Conservation (phyloP, 2,113 vertebrate species). For the Indri indri region DNA sequence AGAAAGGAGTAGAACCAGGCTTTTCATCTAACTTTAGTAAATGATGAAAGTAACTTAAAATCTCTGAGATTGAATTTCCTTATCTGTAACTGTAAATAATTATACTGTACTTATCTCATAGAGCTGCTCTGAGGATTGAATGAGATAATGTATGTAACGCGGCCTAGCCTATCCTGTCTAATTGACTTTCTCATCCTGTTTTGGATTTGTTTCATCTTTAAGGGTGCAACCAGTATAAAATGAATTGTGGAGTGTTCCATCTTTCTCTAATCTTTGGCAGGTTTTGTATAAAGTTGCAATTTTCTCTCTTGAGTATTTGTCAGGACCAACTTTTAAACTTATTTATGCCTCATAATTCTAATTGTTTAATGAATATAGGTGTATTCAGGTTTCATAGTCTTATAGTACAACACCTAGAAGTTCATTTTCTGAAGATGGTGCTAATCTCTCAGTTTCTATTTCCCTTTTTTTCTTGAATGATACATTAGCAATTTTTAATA, state of each 20-base stretch:
- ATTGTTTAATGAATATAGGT: not conserved
- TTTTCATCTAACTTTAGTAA: not conserved
- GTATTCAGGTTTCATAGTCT: not conserved
- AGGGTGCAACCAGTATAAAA: not conserved
- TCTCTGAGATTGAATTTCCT: not conserved
- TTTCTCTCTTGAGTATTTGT: not conserved
- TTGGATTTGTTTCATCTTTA: not conserved
- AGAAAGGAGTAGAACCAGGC: not conserved
- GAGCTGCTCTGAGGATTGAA: not conserved
- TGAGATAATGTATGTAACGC: not conserved
- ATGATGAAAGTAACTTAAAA: not conserved
- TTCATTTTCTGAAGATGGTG: not conserved
- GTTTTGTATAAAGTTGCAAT: not conserved
- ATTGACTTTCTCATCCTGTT: not conserved
- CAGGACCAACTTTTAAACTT: not conserved
- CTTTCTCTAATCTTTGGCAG: not conserved
- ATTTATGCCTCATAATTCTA: not conserved
- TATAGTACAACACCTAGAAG: not conserved
- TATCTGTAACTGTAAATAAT: constrained; percentile 5
- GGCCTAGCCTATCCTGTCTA: not conserved
- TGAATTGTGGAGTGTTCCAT: not conserved
- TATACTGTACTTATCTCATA: not conserved
- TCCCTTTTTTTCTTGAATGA: not conserved
- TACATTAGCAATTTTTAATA: not conserved
- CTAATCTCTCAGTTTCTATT: not conserved